Evolutionary conservation across 2,888 invertebrate genomes (phyloP), one percentile per base, ranked within the genome.

Genomic region (Trilocha varians): DNA sequence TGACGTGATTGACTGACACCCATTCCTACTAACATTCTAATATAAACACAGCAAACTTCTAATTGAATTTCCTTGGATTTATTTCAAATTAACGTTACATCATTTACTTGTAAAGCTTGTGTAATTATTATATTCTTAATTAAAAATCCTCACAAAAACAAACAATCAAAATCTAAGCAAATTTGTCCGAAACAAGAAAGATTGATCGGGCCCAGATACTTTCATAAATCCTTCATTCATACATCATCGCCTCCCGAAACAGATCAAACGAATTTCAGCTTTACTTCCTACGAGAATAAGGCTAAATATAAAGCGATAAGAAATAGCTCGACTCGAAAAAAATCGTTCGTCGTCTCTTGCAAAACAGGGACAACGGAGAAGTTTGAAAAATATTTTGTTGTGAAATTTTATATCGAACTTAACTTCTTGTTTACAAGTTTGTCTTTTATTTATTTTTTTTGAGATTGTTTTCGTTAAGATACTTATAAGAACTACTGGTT

Each of bases 301-400:
- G 25, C 11, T 25, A 6, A 25, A 25, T 25, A 16, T 39, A 16
- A 39, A 13, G 39, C 13, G 16, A 39, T n/a, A 39, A 39, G 38
- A 32, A 33, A 34, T 33, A 34, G 34, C 5, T 34, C 17, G 34
- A 16, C 38, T 38, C 11, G 32, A 15, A 13, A 16, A 15, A 38
- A 38, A 32, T 34, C 34, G 34, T 39, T 17, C 39, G 32, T 34
- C 14, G 39, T 33, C 39, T 17, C 39, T 39, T 34, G 17, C 33
- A 34, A 34, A 39, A 34, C 39, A 39, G 34, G 16, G 34, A 39
- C 39, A 39, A 39, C 34, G 39, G 33, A 25, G 17, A 39, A 39
- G 33, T 39, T 39, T 16, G 16, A 39, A 34, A 39, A 39, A 39
- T 33, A 39, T 39, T 39, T 39, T 39, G 33, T 39, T 39, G 16